Evolutionary conservation across 2,888 invertebrate species (phyloP).

Genomic region (Torymus aiolomorphi): DNA sequence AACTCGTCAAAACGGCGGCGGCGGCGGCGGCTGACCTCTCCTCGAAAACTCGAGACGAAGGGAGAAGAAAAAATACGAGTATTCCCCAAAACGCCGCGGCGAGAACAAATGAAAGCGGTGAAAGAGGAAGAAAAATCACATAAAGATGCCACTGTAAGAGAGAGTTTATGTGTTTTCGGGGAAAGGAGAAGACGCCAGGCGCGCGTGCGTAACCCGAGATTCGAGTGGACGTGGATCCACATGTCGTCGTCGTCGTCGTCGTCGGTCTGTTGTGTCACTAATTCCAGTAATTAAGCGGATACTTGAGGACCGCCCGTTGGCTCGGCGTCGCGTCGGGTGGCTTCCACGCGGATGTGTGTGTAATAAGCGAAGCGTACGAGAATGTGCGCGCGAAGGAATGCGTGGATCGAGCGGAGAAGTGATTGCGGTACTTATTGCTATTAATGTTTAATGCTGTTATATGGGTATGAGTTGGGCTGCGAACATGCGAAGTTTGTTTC

Average conservation of each 20-base stretch:
- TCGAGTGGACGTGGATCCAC: constrained; percentile 37
- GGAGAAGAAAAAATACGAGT: not conserved
- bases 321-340: constrained; percentile 10
- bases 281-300: constrained; percentile 68
- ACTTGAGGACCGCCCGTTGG: constrained; percentile 57
- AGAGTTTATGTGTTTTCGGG: constrained; percentile 65
- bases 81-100: no score
- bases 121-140: not conserved
- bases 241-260: constrained; percentile 47
- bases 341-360: no score
- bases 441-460: no score
- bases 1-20: constrained; percentile 6
- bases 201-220: constrained; percentile 59
- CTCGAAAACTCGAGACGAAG: not conserved
- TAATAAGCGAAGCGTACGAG: no score
- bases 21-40: not conserved
- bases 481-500: no score
- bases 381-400: no score
- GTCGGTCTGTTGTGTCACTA: constrained; percentile 64
- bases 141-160: not conserved
- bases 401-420: no score
- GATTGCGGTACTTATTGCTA: no score
- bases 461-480: no score
- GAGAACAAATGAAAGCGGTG: no score
- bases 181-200: constrained; percentile 54